A percentile compares a stretch with the other conserved stretches of the same genome.
These are phyloP conservation scores for Druon quercuslanigerum DNA, from an alignment of 1,140 invertebrate species.

Conservation along the genomic window DNA sequence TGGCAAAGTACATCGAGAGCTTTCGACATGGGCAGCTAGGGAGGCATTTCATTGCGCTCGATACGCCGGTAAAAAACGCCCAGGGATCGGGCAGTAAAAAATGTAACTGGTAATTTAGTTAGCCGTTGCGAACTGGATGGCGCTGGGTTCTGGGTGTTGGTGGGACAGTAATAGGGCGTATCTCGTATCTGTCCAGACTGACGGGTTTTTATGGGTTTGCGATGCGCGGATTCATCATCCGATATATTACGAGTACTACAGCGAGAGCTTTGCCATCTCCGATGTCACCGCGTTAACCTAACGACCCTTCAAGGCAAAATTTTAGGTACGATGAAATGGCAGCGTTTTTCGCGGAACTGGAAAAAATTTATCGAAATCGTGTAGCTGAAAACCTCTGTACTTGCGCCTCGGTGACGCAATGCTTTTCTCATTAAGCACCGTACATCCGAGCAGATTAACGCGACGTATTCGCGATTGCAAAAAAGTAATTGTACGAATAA, in stretches of 20 bases:
- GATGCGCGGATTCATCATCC: conserved; percentile 74
- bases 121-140: conserved; percentile 69
- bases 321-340: conserved; percentile 42
- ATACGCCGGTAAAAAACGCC: conserved; percentile 68
- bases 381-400: background rate
- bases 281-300: conserved; percentile 66
- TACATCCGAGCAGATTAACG: conserved; percentile 6
- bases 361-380: conserved; percentile 42
- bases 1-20: conserved; percentile 25
- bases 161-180: conserved; percentile 74
- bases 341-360: conserved; percentile 31
- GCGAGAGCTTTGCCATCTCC: conserved; percentile 51
- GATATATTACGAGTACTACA: conserved; percentile 64
- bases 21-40: conserved; percentile 51
- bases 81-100: conserved; percentile 72
- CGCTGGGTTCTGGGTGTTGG: conserved; percentile 50
- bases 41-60: conserved; percentile 70
- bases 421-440: conserved; percentile 9
- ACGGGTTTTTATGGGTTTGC: conserved; percentile 74
- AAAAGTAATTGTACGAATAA: conserved; percentile 8
- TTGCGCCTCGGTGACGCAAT: background rate
- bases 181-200: conserved; percentile 72
- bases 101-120: conserved; percentile 76
- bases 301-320: conserved; percentile 64
- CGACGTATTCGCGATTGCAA: conserved; percentile 10